Evolutionary conservation across 2,797 vertebrate genomes (phyloP), one percentile per base, ranked within the genome.

Genomic region (Microctenopoma stevenorrisi): DNA sequence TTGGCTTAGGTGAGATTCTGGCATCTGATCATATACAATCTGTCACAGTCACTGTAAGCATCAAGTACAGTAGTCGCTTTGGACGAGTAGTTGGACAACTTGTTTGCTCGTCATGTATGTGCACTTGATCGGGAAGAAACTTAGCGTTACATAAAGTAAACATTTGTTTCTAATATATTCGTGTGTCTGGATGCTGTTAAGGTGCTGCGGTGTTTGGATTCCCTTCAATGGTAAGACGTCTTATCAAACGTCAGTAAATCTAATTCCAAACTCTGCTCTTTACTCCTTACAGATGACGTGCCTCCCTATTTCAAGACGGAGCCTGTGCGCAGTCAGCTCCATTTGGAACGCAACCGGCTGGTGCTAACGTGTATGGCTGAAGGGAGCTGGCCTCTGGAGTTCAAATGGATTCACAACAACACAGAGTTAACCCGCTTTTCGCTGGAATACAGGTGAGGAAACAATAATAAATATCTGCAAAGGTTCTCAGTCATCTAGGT

Each of bases 341-440:
- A 99, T 72, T 92, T 99, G 89, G 98, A 99, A 70, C 95, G 97
- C 57, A 99, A 99, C 90, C 94, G 97, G 52, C 92, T 99, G 91
- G 98, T 99, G 66, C 94, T 99, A 67, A 99, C 97, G 0, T 99
- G 98, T 85, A 99, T 99, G 97, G 98, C 97, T 0, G 98, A 99
- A 87, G 98, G 98, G 79, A 99, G 98, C 93, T 99, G 98, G 97
- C 98, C 98, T 0, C 94, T 99, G 26, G 97, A 98, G 92, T 99
- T 99, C 91, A 98, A 98, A 86, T 99, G 98, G 98, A 93, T 99
- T 18, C 96, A 97, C 89, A 97, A 99, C 85, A 94, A 76, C 75
- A 94, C 89, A 0, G 96, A 99, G 85, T 90, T 99, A 68, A 99
- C 97, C 25, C 96, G 95, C 72, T 99, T 98, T 88, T 98, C 98